These are phyloP conservation scores for Lamellibrachia columna DNA, from an alignment of 2,888 invertebrate genomes.

Conservation along the genomic window DNA sequence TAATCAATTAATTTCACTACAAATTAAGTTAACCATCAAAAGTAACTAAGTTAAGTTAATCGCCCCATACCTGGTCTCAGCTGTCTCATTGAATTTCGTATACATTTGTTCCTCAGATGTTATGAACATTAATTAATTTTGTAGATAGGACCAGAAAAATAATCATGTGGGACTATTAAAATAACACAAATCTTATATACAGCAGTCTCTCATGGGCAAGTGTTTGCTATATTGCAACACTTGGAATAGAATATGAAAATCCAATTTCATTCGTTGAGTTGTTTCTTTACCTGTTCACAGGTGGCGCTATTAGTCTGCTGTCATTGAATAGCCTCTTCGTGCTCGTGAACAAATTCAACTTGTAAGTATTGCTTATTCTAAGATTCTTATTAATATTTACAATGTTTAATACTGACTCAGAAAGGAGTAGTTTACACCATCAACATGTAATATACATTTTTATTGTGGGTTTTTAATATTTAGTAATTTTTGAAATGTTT, in stretches of 20 bases:
- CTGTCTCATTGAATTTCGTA: no score
- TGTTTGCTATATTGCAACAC: not conserved
- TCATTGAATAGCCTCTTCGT: constrained; percentile 92
- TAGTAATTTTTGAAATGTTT: not conserved
- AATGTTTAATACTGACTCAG: not conserved
- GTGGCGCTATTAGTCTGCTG: constrained; percentile 87
- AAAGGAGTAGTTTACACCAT: not conserved
- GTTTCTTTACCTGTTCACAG: constrained; percentile 66
- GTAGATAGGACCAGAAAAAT: not conserved
- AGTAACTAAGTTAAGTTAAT: no score
- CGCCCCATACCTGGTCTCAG: no score
- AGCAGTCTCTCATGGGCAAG: not conserved
- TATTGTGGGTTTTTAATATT: not conserved
- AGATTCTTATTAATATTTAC: not conserved
- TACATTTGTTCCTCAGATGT: no score
- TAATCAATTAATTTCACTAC: no score
- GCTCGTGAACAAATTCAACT: constrained; percentile 88
- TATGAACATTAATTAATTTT: no score
- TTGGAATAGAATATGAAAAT: not conserved
- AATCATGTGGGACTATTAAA: not conserved
- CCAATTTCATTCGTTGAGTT: constrained; percentile 25
- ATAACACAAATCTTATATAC: not conserved
- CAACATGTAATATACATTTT: not conserved
- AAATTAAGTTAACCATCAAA: no score
- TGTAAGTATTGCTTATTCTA: constrained; percentile 68